Base-by-base conservation (phyloP, 1,140 invertebrate genomes). In the Pinna nobilis region DNA sequence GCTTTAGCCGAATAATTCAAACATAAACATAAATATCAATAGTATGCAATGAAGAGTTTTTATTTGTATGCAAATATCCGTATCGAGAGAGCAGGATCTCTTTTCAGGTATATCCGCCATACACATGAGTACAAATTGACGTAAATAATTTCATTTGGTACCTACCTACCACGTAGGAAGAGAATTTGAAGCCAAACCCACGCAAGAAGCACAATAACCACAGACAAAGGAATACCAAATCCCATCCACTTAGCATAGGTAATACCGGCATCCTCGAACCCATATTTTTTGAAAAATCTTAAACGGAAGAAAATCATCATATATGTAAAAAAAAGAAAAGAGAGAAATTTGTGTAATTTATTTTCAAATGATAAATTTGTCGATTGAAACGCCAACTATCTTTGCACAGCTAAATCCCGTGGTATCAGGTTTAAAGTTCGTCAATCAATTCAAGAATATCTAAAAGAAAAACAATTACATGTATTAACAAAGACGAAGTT, bases 241-340 rank as follows among this genome's bases (percentile, higher is more conserved):
- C 85, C 71, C 77, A 90, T 88, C 88, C 88, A 90, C 0, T 81
- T 84, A 25, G 81, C 77, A 77, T 85, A 90, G 30, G 83, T 88
- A 3, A 90, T 74, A 13, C 51, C 57, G 6, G 73, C 55, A 5
- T 68, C 66, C 30, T 32, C 57, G 67, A n/a, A 7, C 33, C 47
- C 20, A 28, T 44, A 25, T 39, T 32, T 35, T 18, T 25, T 30
- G 18, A 7, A 50, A 55, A 6, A 51, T 47, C 51, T 49, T 57
- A 51, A 20, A 35, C 23, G 15, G 41, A 61, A 7, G n/a, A 57
- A n/a, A 1, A 59, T 3, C 4, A 55, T 25, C 23, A 9, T 55
- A 7, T 47, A 20, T 15, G 15, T 47, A 20, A 47, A 47, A 47
- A 47, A 47, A 47, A 3, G 2, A 47, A 47, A 47, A 47, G 15